Conservation (phyloP, 2,797 vertebrate genomes). For the Zalophus californianus region DNA sequence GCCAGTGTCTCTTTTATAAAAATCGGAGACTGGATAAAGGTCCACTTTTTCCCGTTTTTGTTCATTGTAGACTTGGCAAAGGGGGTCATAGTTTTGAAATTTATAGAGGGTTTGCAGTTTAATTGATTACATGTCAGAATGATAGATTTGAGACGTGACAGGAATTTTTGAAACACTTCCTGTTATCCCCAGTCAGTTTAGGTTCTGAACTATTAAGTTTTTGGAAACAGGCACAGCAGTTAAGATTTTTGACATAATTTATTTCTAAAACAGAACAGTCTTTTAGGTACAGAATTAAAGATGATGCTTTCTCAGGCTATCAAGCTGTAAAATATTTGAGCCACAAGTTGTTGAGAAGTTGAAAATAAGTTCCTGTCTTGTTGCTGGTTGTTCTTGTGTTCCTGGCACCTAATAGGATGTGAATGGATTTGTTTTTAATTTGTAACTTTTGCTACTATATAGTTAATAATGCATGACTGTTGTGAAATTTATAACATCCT, state of each 20-base stretch:
- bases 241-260: background rate
- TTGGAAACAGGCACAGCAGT: background rate
- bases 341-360: constrained; percentile 21
- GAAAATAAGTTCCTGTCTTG: constrained; percentile 30
- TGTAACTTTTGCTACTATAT: background rate
- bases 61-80: background rate
- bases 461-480: background rate
- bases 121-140: background rate
- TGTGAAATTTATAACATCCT: background rate
- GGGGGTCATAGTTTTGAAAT: constrained; percentile 21
- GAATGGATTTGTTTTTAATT: constrained; percentile 31
- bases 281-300: background rate
- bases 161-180: constrained; percentile 55
- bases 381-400: background rate
- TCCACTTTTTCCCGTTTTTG: background rate
- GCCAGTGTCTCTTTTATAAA: constrained; percentile 54
- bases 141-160: constrained; percentile 15
- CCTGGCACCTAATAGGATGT: constrained; percentile 9
- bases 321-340: background rate
- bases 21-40: constrained; percentile 31
- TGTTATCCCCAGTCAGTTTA: background rate
- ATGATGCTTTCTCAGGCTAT: background rate
- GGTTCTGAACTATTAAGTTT: constrained; percentile 7
- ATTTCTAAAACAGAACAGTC: background rate
- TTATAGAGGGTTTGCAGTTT: background rate